Evolutionary conservation across 92 coral and sea anemone species (phyloP), one percentile per base, ranked within the genome.

Genomic region (Epizoanthus ramosus): DNA sequence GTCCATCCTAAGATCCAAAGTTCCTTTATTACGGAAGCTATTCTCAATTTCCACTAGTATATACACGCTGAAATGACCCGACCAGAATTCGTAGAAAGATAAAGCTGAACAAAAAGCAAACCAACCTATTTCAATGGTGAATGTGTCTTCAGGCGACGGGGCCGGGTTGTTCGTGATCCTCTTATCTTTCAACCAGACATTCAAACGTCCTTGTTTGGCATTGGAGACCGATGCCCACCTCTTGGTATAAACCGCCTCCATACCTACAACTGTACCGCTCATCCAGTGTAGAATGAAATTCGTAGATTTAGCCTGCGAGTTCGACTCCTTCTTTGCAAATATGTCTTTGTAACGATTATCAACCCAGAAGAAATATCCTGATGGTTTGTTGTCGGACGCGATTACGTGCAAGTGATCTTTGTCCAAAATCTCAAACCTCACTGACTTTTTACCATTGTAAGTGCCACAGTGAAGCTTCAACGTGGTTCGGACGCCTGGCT

Each of bases 391-490:
- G 41, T 50, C 79, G 0, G 57, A 58, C 0, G 24, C 24, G 2
- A 17, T 10, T 24, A 24, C n/a, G n/a, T n/a, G n/a, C n/a, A n/a
- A n/a, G n/a, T n/a, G n/a, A n/a, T n/a, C n/a, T 45, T 77, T 45
- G 25, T 63, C 60, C 21, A 89, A 37, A 7, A 89, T 63, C 70
- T 89, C 89, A 57, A 89, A 89, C 53, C 66, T 70, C 25, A 89
- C 83, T 15, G 71, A 35, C 60, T 75, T 63, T 8, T 56, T 43
- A 28, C 84, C 61, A 24, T 53, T 23, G 6, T 28, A 35, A 1
- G 74, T 18, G 10, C 63, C 24, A 73, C 92, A 85, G 47, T 89
- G 92, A 16, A 85, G 59, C 54, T 80, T 83, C 39, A 89, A 89
- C 2, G 92, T 85, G 1, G 87, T 81, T 61, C 87, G 70, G 8